Conservation (phyloP, 2,888 invertebrate species). For the Oligia strigilis region DNA sequence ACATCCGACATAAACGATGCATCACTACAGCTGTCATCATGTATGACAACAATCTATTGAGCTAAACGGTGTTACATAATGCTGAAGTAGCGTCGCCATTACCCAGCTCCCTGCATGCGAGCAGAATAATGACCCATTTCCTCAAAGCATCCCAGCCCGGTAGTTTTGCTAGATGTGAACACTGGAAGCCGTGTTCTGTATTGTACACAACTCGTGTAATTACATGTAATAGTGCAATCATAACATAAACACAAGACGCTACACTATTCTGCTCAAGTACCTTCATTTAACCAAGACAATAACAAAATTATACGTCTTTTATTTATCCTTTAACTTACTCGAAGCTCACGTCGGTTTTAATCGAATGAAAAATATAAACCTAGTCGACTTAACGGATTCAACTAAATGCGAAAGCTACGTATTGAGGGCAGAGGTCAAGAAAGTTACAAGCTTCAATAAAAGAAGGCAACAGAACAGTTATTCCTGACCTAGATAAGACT, state of each 20-base stretch:
- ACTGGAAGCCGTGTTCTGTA: constrained; percentile 2
- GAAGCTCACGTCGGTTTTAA: constrained; percentile 7
- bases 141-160: constrained; percentile 35
- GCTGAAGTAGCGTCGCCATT: constrained; percentile 30
- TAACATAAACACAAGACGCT: constrained; percentile 11
- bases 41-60: constrained; percentile 50
- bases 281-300: constrained; percentile 12
- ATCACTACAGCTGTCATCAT: constrained; percentile 45
- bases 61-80: constrained; percentile 39
- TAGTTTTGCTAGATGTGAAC: constrained; percentile 37
- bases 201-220: constrained; percentile 15
- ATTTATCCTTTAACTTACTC: constrained; percentile 8
- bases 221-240: constrained; percentile 32
- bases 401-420: constrained; percentile 36
- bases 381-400: constrained; percentile 14
- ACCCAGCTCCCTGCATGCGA: constrained; percentile 30
- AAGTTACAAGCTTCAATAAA: constrained; percentile 56
- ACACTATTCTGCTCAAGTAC: constrained; percentile 3
- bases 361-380: constrained; percentile 42
- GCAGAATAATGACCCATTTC: constrained; percentile 55
- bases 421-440: constrained; percentile 59
- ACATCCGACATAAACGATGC: constrained; percentile 3
- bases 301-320: constrained; percentile 15
- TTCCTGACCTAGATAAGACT: constrained; percentile 56
- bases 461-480: constrained; percentile 42